A percentile compares a stretch with the other conserved stretches of the same genome.
These are phyloP conservation scores for Scelioninae gen. 1 DNA, from an alignment of 2,888 invertebrate species.

Conservation along the genomic window DNA sequence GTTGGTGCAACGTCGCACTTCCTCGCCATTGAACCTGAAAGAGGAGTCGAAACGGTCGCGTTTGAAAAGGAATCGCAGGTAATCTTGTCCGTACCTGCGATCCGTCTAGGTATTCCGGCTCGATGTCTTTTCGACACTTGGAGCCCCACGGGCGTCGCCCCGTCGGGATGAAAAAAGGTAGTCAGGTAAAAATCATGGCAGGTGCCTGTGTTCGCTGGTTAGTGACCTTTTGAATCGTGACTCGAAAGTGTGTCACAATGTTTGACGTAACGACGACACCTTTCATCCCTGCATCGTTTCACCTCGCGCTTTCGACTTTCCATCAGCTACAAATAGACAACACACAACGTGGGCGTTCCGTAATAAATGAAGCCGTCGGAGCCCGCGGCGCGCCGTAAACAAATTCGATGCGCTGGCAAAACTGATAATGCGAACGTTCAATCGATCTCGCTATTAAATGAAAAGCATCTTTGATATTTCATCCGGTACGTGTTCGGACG, in stretches of 20 bases:
- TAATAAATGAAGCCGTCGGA: slow-evolving; percentile 1
- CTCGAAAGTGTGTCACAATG: slow-evolving; percentile 60
- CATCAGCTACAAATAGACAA: slow-evolving; percentile 3
- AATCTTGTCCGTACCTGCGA: slow-evolving; percentile 50
- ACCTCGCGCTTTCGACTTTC: slow-evolving; percentile 19
- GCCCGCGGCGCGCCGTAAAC: slow-evolving; percentile 7
- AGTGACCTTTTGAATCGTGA: slow-evolving; percentile 52
- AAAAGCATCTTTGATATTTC: slow-evolving; percentile 39
- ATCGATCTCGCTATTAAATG: slow-evolving; percentile 24
- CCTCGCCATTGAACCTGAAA: slow-evolving; percentile 44
- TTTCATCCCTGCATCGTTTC: slow-evolving; percentile 32
- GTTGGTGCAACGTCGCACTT: no score
- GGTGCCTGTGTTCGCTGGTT: slow-evolving; percentile 55
- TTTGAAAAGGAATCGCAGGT: slow-evolving; percentile 59
- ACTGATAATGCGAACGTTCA: slow-evolving; percentile 14
- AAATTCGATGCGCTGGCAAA: slow-evolving; percentile 11
- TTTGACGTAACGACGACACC: slow-evolving; percentile 46
- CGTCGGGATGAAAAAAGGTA: slow-evolving; percentile 3
- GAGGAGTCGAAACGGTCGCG: slow-evolving; percentile 37
- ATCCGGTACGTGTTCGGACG: slow-evolving; percentile 15
- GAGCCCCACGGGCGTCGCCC: no score
- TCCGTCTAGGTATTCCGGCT: slow-evolving; percentile 18
- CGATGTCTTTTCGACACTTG: slow-evolving; percentile 13
- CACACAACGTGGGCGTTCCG: background rate
- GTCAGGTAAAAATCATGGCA: slow-evolving; percentile 38